A percentile compares a stretch with the other conserved stretches of the same genome.
Conservation (phyloP, 2,888 invertebrate genomes). For the Chironomus riparius region DNA sequence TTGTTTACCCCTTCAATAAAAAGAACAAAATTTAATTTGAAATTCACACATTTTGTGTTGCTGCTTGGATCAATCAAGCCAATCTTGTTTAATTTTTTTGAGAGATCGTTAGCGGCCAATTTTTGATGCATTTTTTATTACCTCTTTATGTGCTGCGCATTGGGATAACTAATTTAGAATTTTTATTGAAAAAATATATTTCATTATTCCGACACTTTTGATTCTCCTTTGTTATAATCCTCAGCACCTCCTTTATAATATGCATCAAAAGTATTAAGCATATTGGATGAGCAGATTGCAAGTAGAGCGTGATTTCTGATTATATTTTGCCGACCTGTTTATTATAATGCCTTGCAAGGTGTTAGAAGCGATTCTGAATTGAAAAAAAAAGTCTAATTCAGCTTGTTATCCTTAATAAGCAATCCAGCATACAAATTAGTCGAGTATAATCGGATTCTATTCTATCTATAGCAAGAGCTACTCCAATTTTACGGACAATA, state of each 20-base stretch:
- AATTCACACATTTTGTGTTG: constrained; percentile 21
- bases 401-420: too few relatives aligned
- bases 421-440: too few relatives aligned
- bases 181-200: constrained; percentile 12
- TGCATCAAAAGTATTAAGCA: neutral
- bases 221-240: neutral
- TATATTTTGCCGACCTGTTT: neutral
- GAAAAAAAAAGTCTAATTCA: neutral
- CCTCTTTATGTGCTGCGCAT: neutral
- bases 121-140: neutral
- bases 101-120: neutral
- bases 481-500: too few relatives aligned
- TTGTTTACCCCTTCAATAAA: too few relatives aligned
- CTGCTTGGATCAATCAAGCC: constrained; percentile 15
- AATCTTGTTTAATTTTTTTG: neutral
- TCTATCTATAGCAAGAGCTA: too few relatives aligned
- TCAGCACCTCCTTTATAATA: neutral
- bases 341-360: neutral
- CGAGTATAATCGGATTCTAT: too few relatives aligned
- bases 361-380: neutral
- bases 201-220: constrained; percentile 1
- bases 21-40: constrained; percentile 2
- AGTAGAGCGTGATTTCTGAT: neutral
- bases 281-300: neutral
- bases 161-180: neutral